Percentiles rank a stretch among this genome's conserved stretches.
Evolutionary conservation across 2,797 vertebrate species (phyloP).

Genomic region (Tangara arthus): DNA sequence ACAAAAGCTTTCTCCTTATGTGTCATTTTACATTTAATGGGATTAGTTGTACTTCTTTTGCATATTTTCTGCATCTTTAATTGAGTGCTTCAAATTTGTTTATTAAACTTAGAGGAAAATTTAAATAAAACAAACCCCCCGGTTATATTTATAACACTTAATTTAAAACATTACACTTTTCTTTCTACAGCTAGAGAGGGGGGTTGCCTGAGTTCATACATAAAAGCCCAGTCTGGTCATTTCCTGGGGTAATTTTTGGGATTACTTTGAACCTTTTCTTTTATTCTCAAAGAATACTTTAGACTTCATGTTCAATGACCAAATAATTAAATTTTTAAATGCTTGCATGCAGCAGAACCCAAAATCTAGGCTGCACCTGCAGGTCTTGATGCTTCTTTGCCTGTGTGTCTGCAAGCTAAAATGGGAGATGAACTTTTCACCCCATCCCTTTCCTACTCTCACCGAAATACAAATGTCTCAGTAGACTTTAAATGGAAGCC

Average conservation of each 20-base stretch:
- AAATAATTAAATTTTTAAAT: slow-evolving; percentile 26
- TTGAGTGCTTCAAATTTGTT: neutral
- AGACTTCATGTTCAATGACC: neutral
- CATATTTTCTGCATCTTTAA: neutral
- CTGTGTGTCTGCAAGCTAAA: neutral
- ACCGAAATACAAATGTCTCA: slow-evolving; percentile 7
- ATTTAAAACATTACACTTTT: neutral
- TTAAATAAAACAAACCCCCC: neutral
- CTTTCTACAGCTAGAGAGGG: neutral
- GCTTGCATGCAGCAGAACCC: neutral
- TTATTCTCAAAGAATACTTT: neutral
- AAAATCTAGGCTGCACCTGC: slow-evolving; percentile 35
- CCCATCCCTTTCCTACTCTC: neutral
- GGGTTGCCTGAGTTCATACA: neutral
- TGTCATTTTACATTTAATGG: neutral
- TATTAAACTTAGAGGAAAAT: neutral
- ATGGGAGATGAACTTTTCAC: slow-evolving; percentile 36
- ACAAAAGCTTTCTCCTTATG: neutral
- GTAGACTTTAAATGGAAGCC: slow-evolving; percentile 48
- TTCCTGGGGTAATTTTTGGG: neutral
- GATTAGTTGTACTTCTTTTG: neutral
- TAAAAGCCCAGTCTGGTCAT: neutral
- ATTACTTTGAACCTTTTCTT: neutral
- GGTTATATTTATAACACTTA: neutral
- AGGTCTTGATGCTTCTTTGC: neutral